phyloP scores from a whole-genome alignment of 2,113 vertebrate species.

The Gopherus evgoodei region DNA sequence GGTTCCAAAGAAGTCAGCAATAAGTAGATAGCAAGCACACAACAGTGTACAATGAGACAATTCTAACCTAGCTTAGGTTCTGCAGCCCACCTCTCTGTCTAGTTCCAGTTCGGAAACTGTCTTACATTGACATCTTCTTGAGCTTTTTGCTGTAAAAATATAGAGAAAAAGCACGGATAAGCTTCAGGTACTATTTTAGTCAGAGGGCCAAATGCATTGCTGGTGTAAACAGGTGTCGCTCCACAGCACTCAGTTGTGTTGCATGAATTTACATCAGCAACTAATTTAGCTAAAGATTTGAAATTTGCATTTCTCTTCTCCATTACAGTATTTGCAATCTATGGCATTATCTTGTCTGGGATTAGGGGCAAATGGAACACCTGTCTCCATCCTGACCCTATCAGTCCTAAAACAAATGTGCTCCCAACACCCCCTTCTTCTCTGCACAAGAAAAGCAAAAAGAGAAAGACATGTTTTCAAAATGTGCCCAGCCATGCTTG shows the following conservation, averaged over 20 bases:
- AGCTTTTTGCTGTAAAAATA: not conserved
- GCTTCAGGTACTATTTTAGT: not conserved
- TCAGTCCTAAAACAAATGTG: not conserved
- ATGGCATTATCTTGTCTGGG: not conserved
- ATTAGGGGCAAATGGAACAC: not conserved
- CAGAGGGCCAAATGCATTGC: not conserved
- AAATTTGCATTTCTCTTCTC: not conserved
- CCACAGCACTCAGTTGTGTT: not conserved
- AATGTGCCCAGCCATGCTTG: not conserved
- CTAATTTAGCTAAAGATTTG: not conserved
- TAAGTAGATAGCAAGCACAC: not conserved
- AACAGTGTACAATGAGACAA: not conserved
- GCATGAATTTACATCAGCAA: not conserved
- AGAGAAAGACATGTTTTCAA: not conserved
- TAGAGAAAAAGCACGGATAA: not conserved
- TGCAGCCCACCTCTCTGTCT: not conserved
- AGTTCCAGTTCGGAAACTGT: not conserved
- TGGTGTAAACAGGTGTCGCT: not conserved
- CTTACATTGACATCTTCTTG: not conserved
- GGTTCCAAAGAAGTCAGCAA: not conserved
- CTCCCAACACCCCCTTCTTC: not conserved
- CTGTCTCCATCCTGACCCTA: not conserved
- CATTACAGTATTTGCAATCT: not conserved
- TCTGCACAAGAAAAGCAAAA: not conserved
- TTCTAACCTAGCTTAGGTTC: not conserved